These are phyloP conservation scores for Galago senegalensis DNA, from an alignment of 2,797 vertebrate species.

Conservation along the genomic window DNA sequence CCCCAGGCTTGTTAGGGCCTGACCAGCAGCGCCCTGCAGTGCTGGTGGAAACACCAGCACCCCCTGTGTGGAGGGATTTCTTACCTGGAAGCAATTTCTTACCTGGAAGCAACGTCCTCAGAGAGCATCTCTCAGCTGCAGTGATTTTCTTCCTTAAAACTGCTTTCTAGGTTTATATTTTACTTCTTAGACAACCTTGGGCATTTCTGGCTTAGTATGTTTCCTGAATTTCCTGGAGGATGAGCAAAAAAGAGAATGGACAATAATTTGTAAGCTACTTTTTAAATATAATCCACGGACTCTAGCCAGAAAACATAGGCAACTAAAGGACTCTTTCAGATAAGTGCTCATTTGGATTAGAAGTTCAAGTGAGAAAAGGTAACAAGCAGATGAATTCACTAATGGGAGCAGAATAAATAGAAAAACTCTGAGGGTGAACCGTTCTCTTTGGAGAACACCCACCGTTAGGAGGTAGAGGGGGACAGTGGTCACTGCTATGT, in stretches of 20 bases:
- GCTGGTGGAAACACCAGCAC: no score
- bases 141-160: not conserved
- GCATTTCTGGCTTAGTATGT: not conserved
- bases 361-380: not conserved
- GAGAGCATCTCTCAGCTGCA: not conserved
- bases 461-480: not conserved
- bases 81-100: not conserved
- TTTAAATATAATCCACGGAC: not conserved
- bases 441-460: not conserved
- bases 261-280: not conserved
- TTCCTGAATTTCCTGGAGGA: slow-evolving; percentile 32
- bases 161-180: not conserved
- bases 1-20: no score
- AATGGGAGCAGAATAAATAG: not conserved
- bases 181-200: not conserved
- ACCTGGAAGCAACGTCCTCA: not conserved
- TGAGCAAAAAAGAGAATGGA: not conserved
- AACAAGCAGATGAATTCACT: not conserved
- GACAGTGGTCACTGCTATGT: not conserved
- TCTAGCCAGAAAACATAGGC: not conserved
- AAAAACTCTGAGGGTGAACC: not conserved
- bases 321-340: not conserved
- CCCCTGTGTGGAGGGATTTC: not conserved
- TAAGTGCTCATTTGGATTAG: not conserved
- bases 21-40: no score